Base-by-base conservation (phyloP, 2,113 vertebrate species). In the Heliornis fulica region DNA sequence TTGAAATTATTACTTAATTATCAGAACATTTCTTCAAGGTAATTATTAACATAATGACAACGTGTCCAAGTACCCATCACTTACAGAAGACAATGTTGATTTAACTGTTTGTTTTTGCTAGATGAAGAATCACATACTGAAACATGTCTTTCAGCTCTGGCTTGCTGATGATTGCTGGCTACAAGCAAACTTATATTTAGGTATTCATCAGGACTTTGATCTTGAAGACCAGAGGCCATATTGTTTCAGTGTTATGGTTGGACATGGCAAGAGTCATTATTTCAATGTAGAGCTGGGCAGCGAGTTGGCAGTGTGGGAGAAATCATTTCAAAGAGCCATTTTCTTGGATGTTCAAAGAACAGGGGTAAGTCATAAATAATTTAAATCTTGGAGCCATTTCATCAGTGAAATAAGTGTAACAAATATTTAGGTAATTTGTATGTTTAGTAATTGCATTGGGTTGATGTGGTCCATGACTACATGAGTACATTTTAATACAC, bases 301-400 rank as follows among this genome's bases (percentile, higher is more conserved):
- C 15, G 99, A 99, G 80, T 94, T 99, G 77, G 98, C 98, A 2
- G 38, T 98, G 38, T 99, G 99, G 99, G 99, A 99, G 96, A 99
- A 98, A 96, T 98, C 98, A 28, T 99, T 99, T 97, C 99, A 99
- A 96, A 99, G 97, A 97, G 99, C 99, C 0, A 98, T 98, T 69
- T 99, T 99, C 98, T 92, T 98, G 98, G 99, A 99, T 94, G 99
- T 99, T 75, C 99, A 99, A 96, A 98, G 99, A 96, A 98, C 97
- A 34, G 97, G 98, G 97, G 99, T 99, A 97, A 99, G 99, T 98
- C 71, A n/a, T 48, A 13, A 51, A 36, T 38, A 11, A 59, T 51
- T 75, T 83, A 80, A 81, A 77, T 45, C 1, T 48, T 36, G 28
- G 19, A 68, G 14, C 15, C 7, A 22, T 46, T 78, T 63, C 10